phyloP scores from a whole-genome alignment of 2,797 vertebrate species.

The Cuculus canorus region DNA sequence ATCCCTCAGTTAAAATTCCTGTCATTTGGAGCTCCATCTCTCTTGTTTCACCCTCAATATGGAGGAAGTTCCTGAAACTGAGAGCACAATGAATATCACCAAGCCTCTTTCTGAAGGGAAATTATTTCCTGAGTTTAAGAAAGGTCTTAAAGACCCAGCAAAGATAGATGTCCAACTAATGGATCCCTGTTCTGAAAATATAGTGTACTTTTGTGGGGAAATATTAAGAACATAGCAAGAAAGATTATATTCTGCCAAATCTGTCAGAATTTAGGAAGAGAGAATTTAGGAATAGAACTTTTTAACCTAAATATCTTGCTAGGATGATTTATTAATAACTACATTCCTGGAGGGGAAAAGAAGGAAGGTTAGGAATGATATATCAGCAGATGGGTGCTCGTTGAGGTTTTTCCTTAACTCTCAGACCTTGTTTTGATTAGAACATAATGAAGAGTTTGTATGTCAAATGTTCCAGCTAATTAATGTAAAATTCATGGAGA shows the following conservation, averaged over 20 bases:
- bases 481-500: not conserved
- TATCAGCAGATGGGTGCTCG: not conserved
- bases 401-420: not conserved
- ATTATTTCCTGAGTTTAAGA: not conserved
- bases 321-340: not conserved
- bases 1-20: not conserved
- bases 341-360: not conserved
- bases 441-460: not conserved
- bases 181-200: not conserved
- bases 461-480: slow-evolving; percentile 10
- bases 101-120: not conserved
- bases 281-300: not conserved
- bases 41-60: not conserved
- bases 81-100: not conserved
- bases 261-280: not conserved
- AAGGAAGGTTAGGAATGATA: not conserved
- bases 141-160: not conserved
- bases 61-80: not conserved
- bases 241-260: not conserved
- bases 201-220: not conserved
- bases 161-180: not conserved
- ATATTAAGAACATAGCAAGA: not conserved
- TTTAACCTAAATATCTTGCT: not conserved
- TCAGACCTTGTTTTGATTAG: not conserved
- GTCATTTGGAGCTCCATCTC: not conserved